Percentiles rank a stretch among this genome's conserved stretches.
Conservation (phyloP, 2,113 vertebrate genomes). For the Tylochromis polylepis region DNA sequence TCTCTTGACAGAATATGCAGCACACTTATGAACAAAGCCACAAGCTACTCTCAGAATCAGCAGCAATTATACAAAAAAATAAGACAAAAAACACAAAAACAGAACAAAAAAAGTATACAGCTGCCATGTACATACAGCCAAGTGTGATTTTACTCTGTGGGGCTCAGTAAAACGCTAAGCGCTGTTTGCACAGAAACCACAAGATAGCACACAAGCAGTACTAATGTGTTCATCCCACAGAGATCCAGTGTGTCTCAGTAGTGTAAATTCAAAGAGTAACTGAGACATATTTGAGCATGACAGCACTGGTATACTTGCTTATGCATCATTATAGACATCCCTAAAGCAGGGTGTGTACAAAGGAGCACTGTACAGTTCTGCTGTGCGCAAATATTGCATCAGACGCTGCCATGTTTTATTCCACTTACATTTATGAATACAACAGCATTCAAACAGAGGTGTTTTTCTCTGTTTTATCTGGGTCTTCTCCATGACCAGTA, state of each 20-base stretch:
- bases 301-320: neutral
- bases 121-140: slow-evolving; percentile 15
- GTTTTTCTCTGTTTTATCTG: neutral
- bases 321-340: neutral
- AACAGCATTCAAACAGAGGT: neutral
- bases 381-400: slow-evolving; percentile 24
- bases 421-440: neutral
- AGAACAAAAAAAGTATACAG: neutral
- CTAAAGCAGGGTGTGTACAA: neutral
- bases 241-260: neutral
- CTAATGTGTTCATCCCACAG: neutral
- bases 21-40: slow-evolving; percentile 55
- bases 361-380: neutral
- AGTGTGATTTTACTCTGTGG: slow-evolving; percentile 19
- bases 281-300: neutral
- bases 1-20: slow-evolving; percentile 70
- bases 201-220: neutral
- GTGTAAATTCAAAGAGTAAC: neutral
- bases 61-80: slow-evolving; percentile 6
- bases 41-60: neutral
- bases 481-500: neutral
- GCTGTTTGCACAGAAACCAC: slow-evolving; percentile 19
- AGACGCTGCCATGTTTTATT: slow-evolving; percentile 37
- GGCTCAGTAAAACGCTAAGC: slow-evolving; percentile 20
- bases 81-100: neutral